Evolutionary conservation across 1,140 invertebrate genomes (phyloP), one percentile per base, ranked within the genome.

Genomic region (Tetraneura akinire): DNA sequence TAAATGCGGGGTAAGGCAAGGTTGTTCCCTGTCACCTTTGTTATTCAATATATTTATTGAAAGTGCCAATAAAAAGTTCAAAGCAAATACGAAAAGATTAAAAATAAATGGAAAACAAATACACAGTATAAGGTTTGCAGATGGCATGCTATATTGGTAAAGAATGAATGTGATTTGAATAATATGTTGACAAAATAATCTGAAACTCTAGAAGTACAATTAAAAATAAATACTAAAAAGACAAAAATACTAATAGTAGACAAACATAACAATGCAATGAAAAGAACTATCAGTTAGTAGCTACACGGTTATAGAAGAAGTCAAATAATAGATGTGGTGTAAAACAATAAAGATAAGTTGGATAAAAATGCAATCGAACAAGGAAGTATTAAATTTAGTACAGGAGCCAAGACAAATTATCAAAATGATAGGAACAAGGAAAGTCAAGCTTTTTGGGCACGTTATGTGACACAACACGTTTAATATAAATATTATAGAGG

Each of bases 321-420:
- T 55, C 53, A 55, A 18, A 18, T 55, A 21, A 55, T 55, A n/a
- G n/a, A n/a, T n/a, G n/a, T n/a, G n/a, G n/a, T n/a, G n/a, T n/a
- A n/a, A n/a, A n/a, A n/a, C n/a, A n/a, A n/a, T n/a, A n/a, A 37
- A 47, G 9, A 47, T 68, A 16, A 68, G 64, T n/a, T 47, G 64
- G 64, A 68, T 8, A 21, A n/a, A 68, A 68, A 47, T 3, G 18
- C 45, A 42, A 47, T 3, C 42, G 37, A 68, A 68, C 42, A 68
- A 21, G 42, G 37, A 68, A 68, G 37, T 68, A 9, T 68, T 68
- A 68, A 68, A 45, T n/a, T n/a, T 68, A 18, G n/a, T 68, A 37
- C 14, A 68, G n/a, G 64, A 68, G 37, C 64, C 64, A 68, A 42
- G 64, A 47, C 37, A 42, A 68, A 68, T 68, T 68, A 68, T 68